phyloP scores from a whole-genome alignment of 2,113 vertebrate genomes.

The Sterna hirundo region DNA sequence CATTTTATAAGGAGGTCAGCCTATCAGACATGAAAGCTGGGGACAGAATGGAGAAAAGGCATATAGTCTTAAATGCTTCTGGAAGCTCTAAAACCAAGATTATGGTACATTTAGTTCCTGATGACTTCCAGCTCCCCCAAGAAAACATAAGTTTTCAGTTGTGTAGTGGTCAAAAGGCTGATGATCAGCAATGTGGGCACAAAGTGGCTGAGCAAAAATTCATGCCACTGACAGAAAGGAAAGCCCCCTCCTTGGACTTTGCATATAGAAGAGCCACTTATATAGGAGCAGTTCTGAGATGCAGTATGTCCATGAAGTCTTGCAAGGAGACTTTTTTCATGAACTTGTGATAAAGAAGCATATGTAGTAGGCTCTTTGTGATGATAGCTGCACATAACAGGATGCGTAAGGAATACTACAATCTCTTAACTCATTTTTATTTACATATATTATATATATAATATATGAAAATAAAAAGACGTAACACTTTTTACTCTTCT shows the following conservation, averaged over 20 bases:
- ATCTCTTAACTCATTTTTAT: neutral
- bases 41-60: neutral
- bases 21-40: neutral
- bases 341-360: neutral
- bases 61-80: neutral
- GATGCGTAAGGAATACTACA: neutral
- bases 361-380: neutral
- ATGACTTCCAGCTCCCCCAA: neutral
- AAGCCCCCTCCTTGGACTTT: neutral
- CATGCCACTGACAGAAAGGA: neutral
- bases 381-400: neutral
- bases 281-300: neutral
- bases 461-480: neutral
- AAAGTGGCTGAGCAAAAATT: neutral
- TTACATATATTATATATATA: neutral
- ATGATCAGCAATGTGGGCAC: neutral
- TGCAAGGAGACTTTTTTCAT: neutral
- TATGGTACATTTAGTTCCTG: neutral
- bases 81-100: neutral
- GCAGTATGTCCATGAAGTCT: neutral
- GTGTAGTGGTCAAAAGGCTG: neutral
- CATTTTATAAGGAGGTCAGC: neutral
- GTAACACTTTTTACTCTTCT: neutral
- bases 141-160: neutral
- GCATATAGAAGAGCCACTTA: neutral